Conservation (phyloP, 2,797 vertebrate species). For the Pseudotriccus pelzelni region DNA sequence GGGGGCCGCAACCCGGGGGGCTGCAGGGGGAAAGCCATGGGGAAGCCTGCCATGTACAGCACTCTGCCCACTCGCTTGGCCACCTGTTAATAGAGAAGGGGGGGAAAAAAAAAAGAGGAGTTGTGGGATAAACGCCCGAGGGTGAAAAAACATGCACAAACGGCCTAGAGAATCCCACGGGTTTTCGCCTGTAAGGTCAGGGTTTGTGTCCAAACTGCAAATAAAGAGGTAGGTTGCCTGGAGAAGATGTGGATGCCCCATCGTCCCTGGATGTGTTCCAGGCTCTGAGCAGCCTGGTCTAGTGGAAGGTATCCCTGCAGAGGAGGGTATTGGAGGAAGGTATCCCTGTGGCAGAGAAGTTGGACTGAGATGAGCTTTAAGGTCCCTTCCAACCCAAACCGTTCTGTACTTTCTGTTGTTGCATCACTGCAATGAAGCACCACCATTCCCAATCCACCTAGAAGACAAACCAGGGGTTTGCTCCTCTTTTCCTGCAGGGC, state of each 20-base stretch:
- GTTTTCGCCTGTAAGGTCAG: not conserved
- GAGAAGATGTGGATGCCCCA: not conserved
- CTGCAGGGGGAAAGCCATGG: constrained; percentile 89
- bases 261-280: not conserved
- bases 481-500: fast-evolving
- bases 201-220: not conserved
- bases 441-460: fast-evolving
- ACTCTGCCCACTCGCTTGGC: constrained; percentile 90
- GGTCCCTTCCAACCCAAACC: not conserved
- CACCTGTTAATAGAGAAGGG: constrained; percentile 75
- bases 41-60: constrained; percentile 95
- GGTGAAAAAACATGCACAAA: fast-evolving
- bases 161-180: fast-evolving
- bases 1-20: constrained; percentile 80
- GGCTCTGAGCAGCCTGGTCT: not conserved
- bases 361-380: not conserved
- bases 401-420: not conserved
- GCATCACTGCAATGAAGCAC: too few relatives aligned
- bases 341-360: too few relatives aligned
- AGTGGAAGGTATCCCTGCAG: not conserved
- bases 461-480: too few relatives aligned
- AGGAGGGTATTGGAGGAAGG: too few relatives aligned
- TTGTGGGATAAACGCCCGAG: fast-evolving
- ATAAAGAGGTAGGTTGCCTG: fast-evolving
- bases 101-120: fast-evolving